phyloP scores from a whole-genome alignment of 1,140 invertebrate genomes.

The Phthorimaea operculella region DNA sequence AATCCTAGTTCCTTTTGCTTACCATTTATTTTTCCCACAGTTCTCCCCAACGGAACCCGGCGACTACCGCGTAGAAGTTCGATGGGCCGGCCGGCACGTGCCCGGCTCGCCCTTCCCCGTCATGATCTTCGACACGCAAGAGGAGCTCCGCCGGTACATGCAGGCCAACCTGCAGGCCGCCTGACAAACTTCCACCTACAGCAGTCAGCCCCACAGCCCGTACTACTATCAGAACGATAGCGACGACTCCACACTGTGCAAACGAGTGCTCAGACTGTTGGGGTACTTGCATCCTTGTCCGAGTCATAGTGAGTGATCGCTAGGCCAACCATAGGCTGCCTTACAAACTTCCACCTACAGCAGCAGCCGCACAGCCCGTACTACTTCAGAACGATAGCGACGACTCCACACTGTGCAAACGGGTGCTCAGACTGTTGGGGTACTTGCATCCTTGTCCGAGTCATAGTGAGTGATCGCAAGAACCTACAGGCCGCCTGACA shows the following conservation, averaged over 20 bases:
- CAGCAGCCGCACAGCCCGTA: no score
- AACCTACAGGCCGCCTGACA: conserved; percentile 16
- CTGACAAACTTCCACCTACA: background rate
- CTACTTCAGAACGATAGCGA: background rate
- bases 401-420: background rate
- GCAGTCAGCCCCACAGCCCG: no score
- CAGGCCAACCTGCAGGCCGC: conserved; percentile 30
- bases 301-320: background rate
- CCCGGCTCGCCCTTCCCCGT: conserved; percentile 98
- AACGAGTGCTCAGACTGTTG: background rate
- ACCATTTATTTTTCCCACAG: conserved; percentile 40
- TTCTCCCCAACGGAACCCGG: conserved; percentile 98
- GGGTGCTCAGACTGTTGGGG: background rate
- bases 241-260: background rate
- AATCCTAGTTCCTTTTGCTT: no score
- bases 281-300: background rate
- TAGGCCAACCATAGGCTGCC: conserved; percentile 24
- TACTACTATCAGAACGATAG: background rate
- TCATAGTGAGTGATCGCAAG: background rate
- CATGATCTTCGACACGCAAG: conserved; percentile 98
- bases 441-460: background rate
- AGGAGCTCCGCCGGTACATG: conserved; percentile 82
- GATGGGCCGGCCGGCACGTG: conserved; percentile 98
- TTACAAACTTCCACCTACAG: background rate
- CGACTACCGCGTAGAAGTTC: conserved; percentile 97